Evolutionary conservation across 2,888 invertebrate genomes (phyloP), one percentile per base, ranked within the genome.

Genomic region (Isoperla grammatica): DNA sequence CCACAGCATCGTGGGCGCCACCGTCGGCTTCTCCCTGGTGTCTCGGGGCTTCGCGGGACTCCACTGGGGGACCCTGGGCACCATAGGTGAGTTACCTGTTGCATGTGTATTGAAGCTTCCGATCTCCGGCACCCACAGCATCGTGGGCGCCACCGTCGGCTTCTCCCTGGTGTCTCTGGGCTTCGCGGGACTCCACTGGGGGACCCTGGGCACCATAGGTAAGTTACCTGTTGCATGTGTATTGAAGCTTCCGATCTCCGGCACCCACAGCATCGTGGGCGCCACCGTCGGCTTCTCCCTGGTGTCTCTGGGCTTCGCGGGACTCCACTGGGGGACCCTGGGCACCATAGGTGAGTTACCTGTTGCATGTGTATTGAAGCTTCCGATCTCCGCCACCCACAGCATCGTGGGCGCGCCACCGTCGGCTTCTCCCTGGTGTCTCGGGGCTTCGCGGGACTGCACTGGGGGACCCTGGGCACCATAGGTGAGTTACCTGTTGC

Each of bases 341-440:
- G 87, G 82, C 60, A 83, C 86, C 69, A 91, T 93, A 67, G 83
- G 89, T 88, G 72, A 76, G 79, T 72, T n/a, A n/a, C n/a, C n/a
- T n/a, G n/a, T n/a, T n/a, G n/a, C n/a, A n/a, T n/a, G n/a, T n/a
- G n/a, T 94, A 68, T 79, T 98, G 62, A 89, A 94, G 71, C 80
- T 99, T 71, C 99, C 99, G 4, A 96, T 99, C 60, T 98, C 97
- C n/a, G 98, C 97, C 39, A 99, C 99, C 1, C 99, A 99, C 78
- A 95, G 95, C 68, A 97, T 99, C 70, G 97, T 99, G 45, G 99
- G 99, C 22, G n/a, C n/a, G 95, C 98, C 42, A 95, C 97, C 1
- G 88, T 99, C 61, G 99, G 99, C 11, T 99, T 97, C 76, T 94
- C 95, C 46, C 80, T 99, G 64, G 93, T 96, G 2, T 90, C 93